These are phyloP conservation scores for Habroteleia sp. DNA, from an alignment of 2,888 invertebrate species.

Conservation along the genomic window DNA sequence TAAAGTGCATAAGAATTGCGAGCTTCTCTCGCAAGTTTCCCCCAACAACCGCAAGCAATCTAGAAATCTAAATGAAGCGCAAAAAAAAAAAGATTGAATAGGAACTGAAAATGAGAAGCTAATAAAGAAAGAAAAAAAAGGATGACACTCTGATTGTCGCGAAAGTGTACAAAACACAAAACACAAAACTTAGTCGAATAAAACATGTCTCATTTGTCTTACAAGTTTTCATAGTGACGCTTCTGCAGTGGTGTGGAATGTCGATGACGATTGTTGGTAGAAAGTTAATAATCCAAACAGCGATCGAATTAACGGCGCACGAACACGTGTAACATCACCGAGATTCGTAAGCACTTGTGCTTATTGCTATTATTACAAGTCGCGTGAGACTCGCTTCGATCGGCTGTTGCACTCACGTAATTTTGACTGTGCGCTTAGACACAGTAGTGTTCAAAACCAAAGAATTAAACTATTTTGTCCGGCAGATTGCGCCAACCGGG, in stretches of 20 bases:
- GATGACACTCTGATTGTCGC: slow-evolving; percentile 25
- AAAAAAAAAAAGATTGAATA: no score
- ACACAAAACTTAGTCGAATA: slow-evolving; percentile 2
- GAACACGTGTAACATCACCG: slow-evolving; percentile 44
- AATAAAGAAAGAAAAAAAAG: slow-evolving; percentile 14
- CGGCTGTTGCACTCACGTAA: slow-evolving; percentile 13
- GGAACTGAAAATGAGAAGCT: no score
- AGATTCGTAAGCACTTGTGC: slow-evolving; percentile 15
- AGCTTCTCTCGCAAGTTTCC: slow-evolving; percentile 27
- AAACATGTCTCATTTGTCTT: no score
- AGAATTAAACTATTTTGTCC: neutral
- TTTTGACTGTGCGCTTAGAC: neutral
- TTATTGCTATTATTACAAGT: slow-evolving; percentile 19
- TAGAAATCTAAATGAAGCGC: slow-evolving; percentile 30
- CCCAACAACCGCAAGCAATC: slow-evolving; percentile 23
- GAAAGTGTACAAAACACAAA: slow-evolving; percentile 40
- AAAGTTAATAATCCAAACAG: neutral
- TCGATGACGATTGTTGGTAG: neutral
- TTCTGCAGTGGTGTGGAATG: slow-evolving; percentile 11
- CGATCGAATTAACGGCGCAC: slow-evolving; percentile 14
- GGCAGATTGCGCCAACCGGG: slow-evolving; percentile 1
- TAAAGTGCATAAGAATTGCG: slow-evolving; percentile 13
- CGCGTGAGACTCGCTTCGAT: slow-evolving; percentile 9
- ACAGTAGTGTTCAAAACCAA: no score
- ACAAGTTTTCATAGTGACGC: slow-evolving; percentile 53